Conservation (phyloP, 1,140 invertebrate species). For the Lordiphosa clarofinis region DNA sequence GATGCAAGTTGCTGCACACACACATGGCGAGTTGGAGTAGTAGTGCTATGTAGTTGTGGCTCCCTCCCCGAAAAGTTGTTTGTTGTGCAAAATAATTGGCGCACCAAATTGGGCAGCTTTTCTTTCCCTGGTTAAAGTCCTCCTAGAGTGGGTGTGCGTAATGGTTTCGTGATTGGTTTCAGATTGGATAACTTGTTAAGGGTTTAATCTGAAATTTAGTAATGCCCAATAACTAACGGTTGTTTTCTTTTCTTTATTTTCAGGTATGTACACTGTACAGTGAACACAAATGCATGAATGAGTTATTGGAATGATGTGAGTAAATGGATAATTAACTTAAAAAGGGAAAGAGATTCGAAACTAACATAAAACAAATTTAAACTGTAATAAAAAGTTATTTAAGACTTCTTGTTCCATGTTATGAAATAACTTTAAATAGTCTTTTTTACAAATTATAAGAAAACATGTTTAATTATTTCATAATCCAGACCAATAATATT, state of each 20-base stretch:
- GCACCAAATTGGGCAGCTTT: constrained; percentile 47
- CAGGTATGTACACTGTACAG: constrained; percentile 37
- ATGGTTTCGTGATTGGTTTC: constrained; percentile 28
- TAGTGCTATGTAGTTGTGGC: neutral
- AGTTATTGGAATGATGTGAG: constrained; percentile 21
- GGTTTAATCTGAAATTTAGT: constrained; percentile 11
- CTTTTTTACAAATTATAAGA: too few relatives aligned
- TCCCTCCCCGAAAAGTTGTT: constrained; percentile 39
- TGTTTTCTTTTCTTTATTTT: constrained; percentile 7
- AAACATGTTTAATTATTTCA: too few relatives aligned
- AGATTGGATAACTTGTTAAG: constrained; percentile 40
- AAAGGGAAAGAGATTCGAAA: neutral
- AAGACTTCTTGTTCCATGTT: too few relatives aligned
- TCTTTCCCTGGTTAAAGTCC: constrained; percentile 4
- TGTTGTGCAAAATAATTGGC: constrained; percentile 62
- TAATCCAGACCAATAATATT: too few relatives aligned
- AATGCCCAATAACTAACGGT: constrained; percentile 13
- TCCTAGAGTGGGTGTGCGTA: constrained; percentile 41
- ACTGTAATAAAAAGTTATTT: too few relatives aligned
- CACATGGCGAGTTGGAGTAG: neutral
- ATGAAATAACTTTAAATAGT: too few relatives aligned
- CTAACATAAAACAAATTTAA: neutral
- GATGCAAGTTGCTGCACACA: constrained; percentile 32
- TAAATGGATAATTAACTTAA: constrained; percentile 7
- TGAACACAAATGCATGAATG: neutral